Base-by-base conservation (phyloP, 2,888 invertebrate species). In the Trachelus troglodyta region DNA sequence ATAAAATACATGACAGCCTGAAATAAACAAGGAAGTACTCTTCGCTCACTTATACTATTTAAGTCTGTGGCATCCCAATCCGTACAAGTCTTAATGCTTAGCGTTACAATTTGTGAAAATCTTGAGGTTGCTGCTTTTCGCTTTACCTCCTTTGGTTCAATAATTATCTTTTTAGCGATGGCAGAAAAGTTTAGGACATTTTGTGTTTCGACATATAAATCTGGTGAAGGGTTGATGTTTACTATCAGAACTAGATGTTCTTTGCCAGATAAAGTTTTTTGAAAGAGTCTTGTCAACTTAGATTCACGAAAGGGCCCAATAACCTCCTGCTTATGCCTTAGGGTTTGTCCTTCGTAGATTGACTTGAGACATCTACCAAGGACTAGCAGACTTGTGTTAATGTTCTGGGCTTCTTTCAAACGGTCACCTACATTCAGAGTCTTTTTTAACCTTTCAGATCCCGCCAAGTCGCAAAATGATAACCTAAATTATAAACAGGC, bases 391-490 rank as follows among this genome's bases (percentile, higher is more conserved):
- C 98, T 98, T 0, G 95, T 95, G 92, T 99, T 99, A 83, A 99
- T 99, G 84, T 96, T 96, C 80, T 97, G 95, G 0, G 98, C 97
- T 92, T 99, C 99, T 83, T 94, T 95, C 81, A 98, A 92, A 15
- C 98, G 92, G 6, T 95, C 94, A 40, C 98, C 98, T 9, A 94
- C 94, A 90, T 97, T 97, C 73, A 95, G 93, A 0, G 98, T 97
- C 87, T 97, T 97, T 76, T 95, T 95, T 3, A 95, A 93, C 1
- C 98, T 94, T 92, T 99, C 98, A 12, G 97, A 96, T 0, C 99
- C 99, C 74, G 99, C 99, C 84, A 99, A 92, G 93, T 99, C 99
- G 91, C 98, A 98, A 87, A 99, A 96, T 0, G 91, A 82, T 80
- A 91, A 91, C 0, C 97, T 95, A 83, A 97, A 93, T 73, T 35